Evolutionary conservation across 2,888 invertebrate genomes (phyloP).

Genomic region (Amphimallon solstitiale): DNA sequence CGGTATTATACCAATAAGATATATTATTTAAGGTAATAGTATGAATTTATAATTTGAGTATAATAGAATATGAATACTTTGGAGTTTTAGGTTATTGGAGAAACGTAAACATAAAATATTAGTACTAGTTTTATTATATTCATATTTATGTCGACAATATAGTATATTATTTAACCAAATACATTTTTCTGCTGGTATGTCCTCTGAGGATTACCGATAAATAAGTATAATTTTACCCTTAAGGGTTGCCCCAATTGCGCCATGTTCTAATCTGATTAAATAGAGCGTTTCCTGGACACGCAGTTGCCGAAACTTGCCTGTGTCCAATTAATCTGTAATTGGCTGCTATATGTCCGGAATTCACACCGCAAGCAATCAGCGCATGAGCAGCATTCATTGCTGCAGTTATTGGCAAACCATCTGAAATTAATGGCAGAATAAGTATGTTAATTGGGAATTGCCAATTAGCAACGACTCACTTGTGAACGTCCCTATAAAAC

Average conservation of each 20-base stretch:
- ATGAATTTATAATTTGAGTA: no score
- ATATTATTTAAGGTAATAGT: no score
- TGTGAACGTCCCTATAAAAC: slow-evolving; percentile 57
- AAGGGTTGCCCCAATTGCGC: slow-evolving; percentile 46
- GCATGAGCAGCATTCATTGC: slow-evolving; percentile 60
- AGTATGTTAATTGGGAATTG: background rate
- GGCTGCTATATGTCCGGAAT: slow-evolving; percentile 57
- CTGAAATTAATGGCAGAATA: slow-evolving; percentile 48
- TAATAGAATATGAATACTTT: no score
- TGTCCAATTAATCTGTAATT: slow-evolving; percentile 62
- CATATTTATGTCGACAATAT: no score
- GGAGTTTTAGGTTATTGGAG: no score
- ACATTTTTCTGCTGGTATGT: no score
- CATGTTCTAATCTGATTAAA: slow-evolving; percentile 46
- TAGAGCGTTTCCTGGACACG: slow-evolving; percentile 64
- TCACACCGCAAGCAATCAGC: slow-evolving; percentile 62
- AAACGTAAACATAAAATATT: no score
- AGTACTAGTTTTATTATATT: no score
- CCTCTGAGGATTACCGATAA: no score
- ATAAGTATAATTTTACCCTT: background rate
- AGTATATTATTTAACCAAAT: no score
- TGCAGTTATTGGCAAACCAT: slow-evolving; percentile 56
- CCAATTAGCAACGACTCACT: no score
- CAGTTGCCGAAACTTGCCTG: slow-evolving; percentile 61
- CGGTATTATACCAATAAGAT: no score